These are phyloP conservation scores for Pycnomerus fuliginosus DNA, from an alignment of 2,888 invertebrate species.

Conservation along the genomic window DNA sequence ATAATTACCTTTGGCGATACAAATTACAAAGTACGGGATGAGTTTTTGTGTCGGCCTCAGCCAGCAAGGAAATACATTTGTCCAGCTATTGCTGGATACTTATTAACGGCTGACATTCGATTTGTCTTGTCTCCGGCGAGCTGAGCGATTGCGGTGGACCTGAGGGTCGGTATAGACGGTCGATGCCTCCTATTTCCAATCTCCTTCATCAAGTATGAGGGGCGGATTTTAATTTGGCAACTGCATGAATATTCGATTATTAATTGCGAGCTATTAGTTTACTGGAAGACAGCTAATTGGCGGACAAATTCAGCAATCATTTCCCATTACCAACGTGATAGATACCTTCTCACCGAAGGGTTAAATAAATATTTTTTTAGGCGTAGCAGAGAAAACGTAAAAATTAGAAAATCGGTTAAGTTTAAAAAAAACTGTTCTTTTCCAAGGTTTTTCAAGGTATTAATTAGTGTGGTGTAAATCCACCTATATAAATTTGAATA, in stretches of 20 bases:
- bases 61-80: constrained; percentile 54
- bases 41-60: constrained; percentile 52
- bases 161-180: constrained; percentile 30
- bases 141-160: constrained; percentile 51
- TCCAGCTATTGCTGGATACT: constrained; percentile 55
- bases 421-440: too few species aligned
- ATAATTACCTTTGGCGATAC: constrained; percentile 54
- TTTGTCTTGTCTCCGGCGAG: constrained; percentile 55
- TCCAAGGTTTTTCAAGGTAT: too few species aligned
- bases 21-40: constrained; percentile 54
- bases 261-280: constrained; percentile 44
- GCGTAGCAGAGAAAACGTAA: too few species aligned
- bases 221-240: constrained; percentile 50
- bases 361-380: too few species aligned
- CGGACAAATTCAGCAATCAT: too few species aligned
- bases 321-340: too few species aligned
- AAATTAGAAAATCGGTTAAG: too few species aligned
- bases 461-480: too few species aligned
- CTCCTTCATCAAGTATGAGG: constrained; percentile 31
- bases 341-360: too few species aligned
- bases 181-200: constrained; percentile 35
- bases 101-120: constrained; percentile 58
- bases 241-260: constrained; percentile 47
- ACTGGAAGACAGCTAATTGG: too few species aligned
- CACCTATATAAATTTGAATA: too few species aligned